Base-by-base conservation (phyloP, 2,797 vertebrate species). In the Heliangelus exortis region DNA sequence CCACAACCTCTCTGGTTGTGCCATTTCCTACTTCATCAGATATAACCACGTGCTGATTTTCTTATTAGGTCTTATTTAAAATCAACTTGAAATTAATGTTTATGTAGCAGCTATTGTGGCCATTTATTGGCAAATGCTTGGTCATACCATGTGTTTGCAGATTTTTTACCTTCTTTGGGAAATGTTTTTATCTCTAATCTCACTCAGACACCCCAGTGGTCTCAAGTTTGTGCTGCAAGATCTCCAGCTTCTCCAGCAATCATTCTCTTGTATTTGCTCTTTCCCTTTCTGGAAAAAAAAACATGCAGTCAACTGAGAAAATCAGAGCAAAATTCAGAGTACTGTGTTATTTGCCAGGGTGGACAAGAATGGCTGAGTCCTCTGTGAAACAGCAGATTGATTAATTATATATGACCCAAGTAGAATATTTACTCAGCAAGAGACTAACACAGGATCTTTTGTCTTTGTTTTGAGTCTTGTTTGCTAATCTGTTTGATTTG, bases 391-490 rank as follows among this genome's bases (percentile, higher is more conserved):
- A 91, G 73, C 92, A 94, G 92, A 91, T 57, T 96, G 95, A 96
- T 97, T 97, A 96, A 96, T 96, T 95, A 95, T 91, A 85, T 90
- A 89, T 86, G 92, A 87, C 76, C 45, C 69, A 50, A 89, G 87
- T 93, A 94, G 94, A 91, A 93, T 96, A 95, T 97, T 97, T 97
- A 95, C 95, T 93, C 96, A 84, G 91, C 25, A 63, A 96, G 93
- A 93, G 86, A 89, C 62, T 69, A 73, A 73, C 63, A 47, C 39
- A 34, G 93, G 81, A 82, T 93, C 92, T 90, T 92, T 94, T 87
- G 71, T 96, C 84, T 93, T 93, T 96, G 80, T 92, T 96, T 91
- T 72, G 76, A 67, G 68, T 76, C 93, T 84, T 87, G 59, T n/a
- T 82, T 34, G 85, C 91, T 97, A 94, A 86, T 89, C 85, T 87